These are phyloP conservation scores for Epizoanthus ramosus DNA, from an alignment of 92 coral and sea anemone species.

Conservation along the genomic window DNA sequence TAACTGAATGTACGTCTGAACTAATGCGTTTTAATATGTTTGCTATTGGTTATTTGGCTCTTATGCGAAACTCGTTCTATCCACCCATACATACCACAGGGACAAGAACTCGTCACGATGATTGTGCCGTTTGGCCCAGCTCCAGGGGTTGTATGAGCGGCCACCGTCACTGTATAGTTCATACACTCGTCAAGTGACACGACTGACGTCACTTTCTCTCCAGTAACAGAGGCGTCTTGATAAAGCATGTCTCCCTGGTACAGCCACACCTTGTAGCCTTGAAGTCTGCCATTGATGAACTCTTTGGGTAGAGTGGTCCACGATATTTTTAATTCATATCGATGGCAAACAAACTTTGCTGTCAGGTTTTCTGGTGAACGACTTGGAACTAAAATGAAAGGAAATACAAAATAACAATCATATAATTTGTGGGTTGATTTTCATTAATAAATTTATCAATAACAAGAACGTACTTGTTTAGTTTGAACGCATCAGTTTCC, in stretches of 20 bases:
- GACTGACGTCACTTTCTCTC: slow-evolving; percentile 8
- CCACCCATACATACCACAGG: slow-evolving; percentile 34
- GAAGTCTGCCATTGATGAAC: neutral
- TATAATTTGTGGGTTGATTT: too few relatives aligned
- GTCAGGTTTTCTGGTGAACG: neutral
- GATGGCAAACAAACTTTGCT: neutral
- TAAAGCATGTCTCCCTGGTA: neutral
- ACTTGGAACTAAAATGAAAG: slow-evolving; percentile 7
- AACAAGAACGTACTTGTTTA: too few relatives aligned
- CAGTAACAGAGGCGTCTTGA: neutral
- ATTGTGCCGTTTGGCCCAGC: slow-evolving; percentile 38
- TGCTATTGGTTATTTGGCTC: too few relatives aligned
- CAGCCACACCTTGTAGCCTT: slow-evolving; percentile 2
- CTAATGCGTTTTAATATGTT: too few relatives aligned
- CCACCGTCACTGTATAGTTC: slow-evolving; percentile 53
- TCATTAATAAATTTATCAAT: too few relatives aligned
- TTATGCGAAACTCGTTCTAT: too few relatives aligned
- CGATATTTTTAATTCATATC: neutral
- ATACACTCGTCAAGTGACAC: slow-evolving; percentile 46
- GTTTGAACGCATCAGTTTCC: too few relatives aligned
- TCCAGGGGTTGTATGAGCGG: slow-evolving; percentile 51
- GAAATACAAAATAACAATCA: too few relatives aligned
- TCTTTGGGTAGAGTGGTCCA: neutral
- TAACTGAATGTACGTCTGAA: too few relatives aligned
- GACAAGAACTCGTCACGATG: slow-evolving; percentile 34